A percentile compares a stretch with the other conserved stretches of the same genome.
These are phyloP conservation scores for Phalloptychus januarius DNA, from an alignment of 2,797 vertebrate species.

Conservation along the genomic window DNA sequence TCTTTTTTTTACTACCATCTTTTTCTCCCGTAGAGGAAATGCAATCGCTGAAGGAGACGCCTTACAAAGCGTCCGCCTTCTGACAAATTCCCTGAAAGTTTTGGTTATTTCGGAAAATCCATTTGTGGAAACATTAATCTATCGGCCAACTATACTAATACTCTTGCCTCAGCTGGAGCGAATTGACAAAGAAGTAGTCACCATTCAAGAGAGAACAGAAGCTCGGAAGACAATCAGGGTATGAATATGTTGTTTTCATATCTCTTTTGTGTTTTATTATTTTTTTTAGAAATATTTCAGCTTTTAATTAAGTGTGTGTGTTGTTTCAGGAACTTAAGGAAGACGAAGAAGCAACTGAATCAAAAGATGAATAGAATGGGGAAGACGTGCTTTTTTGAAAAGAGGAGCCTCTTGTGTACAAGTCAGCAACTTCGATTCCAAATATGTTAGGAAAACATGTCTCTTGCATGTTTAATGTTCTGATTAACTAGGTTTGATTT, in stretches of 20 bases:
- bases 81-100: conserved; percentile 81
- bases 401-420: background rate
- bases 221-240: conserved; percentile 73
- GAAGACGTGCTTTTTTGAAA: conserved; percentile 50
- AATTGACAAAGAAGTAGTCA: conserved; percentile 86
- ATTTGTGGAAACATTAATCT: conserved; percentile 73
- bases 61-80: conserved; percentile 74
- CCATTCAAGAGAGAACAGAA: conserved; percentile 81
- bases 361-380: conserved; percentile 29
- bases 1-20: background rate
- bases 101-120: conserved; percentile 90
- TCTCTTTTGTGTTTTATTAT: background rate
- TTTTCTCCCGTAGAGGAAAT: conserved; percentile 82
- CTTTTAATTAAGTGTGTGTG: conserved; percentile 9
- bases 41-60: conserved; percentile 71
- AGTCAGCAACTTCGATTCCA: conserved; percentile 9
- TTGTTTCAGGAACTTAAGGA: conserved; percentile 68
- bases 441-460: background rate
- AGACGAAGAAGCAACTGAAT: conserved; percentile 50
- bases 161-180: conserved; percentile 81
- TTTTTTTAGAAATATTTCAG: background rate
- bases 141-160: conserved; percentile 81
- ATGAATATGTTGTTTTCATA: conserved; percentile 1
- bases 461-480: background rate
- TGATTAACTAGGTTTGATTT: background rate